phyloP scores from a whole-genome alignment of 2,113 vertebrate genomes.

The Oenanthe melanoleuca region DNA sequence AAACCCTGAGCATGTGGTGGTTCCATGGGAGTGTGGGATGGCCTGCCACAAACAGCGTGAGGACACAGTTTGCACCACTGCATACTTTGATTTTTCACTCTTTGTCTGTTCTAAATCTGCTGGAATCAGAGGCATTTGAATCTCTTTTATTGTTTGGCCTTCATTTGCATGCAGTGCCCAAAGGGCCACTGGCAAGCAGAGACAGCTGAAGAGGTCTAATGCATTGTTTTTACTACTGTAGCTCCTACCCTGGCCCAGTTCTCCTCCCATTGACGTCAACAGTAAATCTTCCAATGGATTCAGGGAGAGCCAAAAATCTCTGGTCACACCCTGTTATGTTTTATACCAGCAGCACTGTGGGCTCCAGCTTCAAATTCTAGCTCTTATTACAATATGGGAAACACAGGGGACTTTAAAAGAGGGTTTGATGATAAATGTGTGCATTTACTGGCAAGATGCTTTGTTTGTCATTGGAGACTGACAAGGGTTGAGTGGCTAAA shows the following conservation, averaged over 20 bases:
- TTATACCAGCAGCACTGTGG: not conserved
- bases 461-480: not conserved
- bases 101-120: slow-evolving; percentile 25
- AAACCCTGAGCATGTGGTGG: slow-evolving; percentile 2
- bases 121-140: slow-evolving; percentile 40
- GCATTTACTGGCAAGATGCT: not conserved
- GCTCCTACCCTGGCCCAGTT: not conserved
- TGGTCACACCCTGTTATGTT: slow-evolving; percentile 12
- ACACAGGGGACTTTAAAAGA: not conserved
- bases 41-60: slow-evolving; percentile 34
- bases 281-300: slow-evolving; percentile 53
- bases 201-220: slow-evolving; percentile 6
- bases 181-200: slow-evolving; percentile 26
- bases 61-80: slow-evolving; percentile 20
- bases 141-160: slow-evolving; percentile 19
- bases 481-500: not conserved
- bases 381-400: not conserved
- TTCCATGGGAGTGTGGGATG: slow-evolving; percentile 14
- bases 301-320: slow-evolving; percentile 40
- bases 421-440: not conserved
- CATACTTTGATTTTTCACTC: slow-evolving; percentile 43
- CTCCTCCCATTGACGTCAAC: slow-evolving; percentile 52
- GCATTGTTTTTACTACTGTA: slow-evolving; percentile 31
- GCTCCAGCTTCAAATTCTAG: not conserved
- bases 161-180: slow-evolving; percentile 25